Percentiles rank a stretch among this genome's conserved stretches.
Conservation (phyloP, 2,113 vertebrate genomes). For the Pica pica region DNA sequence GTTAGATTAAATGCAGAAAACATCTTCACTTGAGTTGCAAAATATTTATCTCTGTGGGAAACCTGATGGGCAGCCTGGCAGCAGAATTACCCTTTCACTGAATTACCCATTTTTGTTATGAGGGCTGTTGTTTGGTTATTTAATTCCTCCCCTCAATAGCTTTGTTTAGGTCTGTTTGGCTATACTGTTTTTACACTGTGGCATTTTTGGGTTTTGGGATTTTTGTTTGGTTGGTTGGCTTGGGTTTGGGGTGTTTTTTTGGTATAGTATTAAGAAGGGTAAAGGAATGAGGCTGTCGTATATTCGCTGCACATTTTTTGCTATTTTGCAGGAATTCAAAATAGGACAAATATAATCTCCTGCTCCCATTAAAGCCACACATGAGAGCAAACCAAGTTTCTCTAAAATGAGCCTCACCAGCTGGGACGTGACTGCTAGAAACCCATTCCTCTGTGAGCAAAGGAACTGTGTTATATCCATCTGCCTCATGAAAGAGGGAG, state of each 20-base stretch:
- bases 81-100: background rate
- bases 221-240: background rate
- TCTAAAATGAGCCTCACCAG: background rate
- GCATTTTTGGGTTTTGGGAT: background rate
- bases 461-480: background rate
- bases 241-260: background rate
- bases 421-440: rapidly evolving
- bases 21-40: background rate
- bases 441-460: background rate
- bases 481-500: background rate
- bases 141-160: background rate
- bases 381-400: background rate
- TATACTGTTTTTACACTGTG: background rate
- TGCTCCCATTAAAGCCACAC: background rate
- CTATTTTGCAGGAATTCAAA: background rate
- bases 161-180: background rate
- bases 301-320: background rate
- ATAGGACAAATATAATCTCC: background rate
- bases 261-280: background rate
- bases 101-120: background rate
- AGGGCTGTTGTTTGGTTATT: background rate
- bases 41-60: background rate
- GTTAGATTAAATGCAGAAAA: background rate
- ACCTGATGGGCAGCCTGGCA: background rate
- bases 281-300: background rate